Evolutionary conservation across 2,797 vertebrate genomes (phyloP).

Genomic region (Nasua narica): DNA sequence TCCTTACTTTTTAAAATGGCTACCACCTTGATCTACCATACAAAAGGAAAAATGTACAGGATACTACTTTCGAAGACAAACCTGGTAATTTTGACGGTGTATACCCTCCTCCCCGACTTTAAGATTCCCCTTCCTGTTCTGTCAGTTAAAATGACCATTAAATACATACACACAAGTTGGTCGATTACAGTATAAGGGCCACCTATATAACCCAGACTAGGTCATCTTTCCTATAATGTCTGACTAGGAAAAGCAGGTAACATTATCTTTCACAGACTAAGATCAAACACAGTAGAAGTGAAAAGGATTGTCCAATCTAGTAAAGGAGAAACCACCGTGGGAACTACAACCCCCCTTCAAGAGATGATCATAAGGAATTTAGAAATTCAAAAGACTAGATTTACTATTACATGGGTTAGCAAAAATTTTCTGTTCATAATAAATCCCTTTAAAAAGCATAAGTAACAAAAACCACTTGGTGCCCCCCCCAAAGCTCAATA

Average conservation of each 20-base stretch:
- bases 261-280: constrained; percentile 40
- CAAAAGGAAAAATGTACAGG: constrained; percentile 44
- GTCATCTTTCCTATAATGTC: constrained; percentile 40
- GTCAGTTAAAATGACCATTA: constrained; percentile 30
- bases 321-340: constrained; percentile 23
- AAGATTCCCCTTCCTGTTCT: constrained; percentile 1
- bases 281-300: constrained; percentile 37
- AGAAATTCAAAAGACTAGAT: neutral
- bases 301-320: neutral
- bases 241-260: constrained; percentile 47
- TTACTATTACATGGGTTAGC: neutral
- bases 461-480: neutral
- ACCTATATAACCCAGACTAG: constrained; percentile 30
- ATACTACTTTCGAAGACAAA: neutral
- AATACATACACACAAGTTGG: constrained; percentile 24
- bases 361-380: neutral
- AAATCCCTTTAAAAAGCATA: constrained; percentile 30
- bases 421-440: constrained; percentile 30
- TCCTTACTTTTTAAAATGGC: constrained; percentile 72
- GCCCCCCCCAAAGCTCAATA: neutral
- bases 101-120: neutral
- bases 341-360: neutral
- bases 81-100: neutral
- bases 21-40: constrained; percentile 57
- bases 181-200: neutral